Evolutionary conservation across 2,113 vertebrate species (phyloP).

Genomic region (Dicrurus megarhynchus): DNA sequence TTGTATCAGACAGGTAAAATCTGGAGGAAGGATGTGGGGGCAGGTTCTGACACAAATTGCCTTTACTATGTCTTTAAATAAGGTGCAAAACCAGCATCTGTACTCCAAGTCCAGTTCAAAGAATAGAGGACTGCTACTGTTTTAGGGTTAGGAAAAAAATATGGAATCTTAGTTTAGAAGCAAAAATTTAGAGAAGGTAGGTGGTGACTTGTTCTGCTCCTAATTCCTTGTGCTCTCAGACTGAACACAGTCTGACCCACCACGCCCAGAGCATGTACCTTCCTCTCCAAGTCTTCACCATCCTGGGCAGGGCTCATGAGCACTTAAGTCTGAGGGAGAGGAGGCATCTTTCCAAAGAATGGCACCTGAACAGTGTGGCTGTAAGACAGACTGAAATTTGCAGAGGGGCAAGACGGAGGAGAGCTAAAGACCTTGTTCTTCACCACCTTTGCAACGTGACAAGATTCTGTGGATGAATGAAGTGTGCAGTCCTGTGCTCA

Average conservation of each 20-base stretch:
- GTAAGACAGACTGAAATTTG: not conserved
- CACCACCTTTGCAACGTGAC: accelerated
- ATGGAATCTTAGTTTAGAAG: not conserved
- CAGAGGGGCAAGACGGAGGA: not conserved
- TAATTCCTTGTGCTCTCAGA: not conserved
- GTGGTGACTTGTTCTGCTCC: not conserved
- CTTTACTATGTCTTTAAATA: not conserved
- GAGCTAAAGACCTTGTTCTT: not conserved
- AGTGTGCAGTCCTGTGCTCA: not conserved
- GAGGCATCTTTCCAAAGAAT: not conserved
- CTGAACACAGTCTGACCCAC: not conserved
- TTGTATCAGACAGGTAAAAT: not conserved
- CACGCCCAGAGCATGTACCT: not conserved
- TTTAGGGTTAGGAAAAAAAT: not conserved
- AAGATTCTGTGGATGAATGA: not conserved
- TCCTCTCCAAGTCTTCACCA: not conserved
- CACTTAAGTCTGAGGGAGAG: not conserved
- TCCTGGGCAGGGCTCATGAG: not conserved
- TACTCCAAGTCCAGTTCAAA: not conserved
- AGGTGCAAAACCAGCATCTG: not conserved
- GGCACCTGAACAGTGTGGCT: not conserved
- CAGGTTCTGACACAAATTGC: not conserved
- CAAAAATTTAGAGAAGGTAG: not conserved
- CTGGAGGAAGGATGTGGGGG: not conserved
- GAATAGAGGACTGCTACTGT: not conserved